A percentile compares a stretch with the other conserved stretches of the same genome.
Evolutionary conservation across 2,888 invertebrate species (phyloP).

Genomic region (Hypomecis atomaria): DNA sequence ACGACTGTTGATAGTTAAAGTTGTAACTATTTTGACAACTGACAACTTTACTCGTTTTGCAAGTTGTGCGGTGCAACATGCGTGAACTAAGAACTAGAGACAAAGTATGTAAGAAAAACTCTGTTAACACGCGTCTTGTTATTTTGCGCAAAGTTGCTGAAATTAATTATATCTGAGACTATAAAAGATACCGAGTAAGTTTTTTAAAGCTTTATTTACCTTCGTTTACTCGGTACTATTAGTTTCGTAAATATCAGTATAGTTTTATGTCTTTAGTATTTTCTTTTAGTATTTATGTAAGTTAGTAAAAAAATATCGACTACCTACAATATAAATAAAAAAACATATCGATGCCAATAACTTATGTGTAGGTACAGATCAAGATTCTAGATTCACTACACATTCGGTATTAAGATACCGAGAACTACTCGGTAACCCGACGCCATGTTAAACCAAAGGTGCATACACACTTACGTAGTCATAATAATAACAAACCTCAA

Average conservation of each 20-base stretch:
- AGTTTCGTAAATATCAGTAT: no score
- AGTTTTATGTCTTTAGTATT: neutral
- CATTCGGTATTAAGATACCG: conserved; percentile 42
- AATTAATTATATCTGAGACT: no score
- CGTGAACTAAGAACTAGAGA: neutral
- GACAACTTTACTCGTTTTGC: conserved; percentile 39
- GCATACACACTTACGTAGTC: conserved; percentile 23
- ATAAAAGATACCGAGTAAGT: no score
- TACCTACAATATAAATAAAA: no score
- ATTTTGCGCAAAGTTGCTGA: no score
- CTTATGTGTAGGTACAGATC: neutral
- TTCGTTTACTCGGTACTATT: no score
- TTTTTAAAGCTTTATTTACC: no score
- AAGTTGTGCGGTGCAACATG: conserved; percentile 19
- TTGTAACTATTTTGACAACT: conserved; percentile 30
- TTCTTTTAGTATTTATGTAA: neutral
- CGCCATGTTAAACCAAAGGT: conserved; percentile 25
- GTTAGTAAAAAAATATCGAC: no score
- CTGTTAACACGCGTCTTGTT: neutral
- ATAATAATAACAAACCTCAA: conserved; percentile 23
- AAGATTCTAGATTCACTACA: conserved; percentile 18
- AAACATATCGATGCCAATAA: neutral
- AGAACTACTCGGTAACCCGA: conserved; percentile 41
- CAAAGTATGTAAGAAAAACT: neutral
- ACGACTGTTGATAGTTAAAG: conserved; percentile 25